phyloP scores from a whole-genome alignment of 1,140 invertebrate genomes.

The Philotrypesis tridentata region DNA sequence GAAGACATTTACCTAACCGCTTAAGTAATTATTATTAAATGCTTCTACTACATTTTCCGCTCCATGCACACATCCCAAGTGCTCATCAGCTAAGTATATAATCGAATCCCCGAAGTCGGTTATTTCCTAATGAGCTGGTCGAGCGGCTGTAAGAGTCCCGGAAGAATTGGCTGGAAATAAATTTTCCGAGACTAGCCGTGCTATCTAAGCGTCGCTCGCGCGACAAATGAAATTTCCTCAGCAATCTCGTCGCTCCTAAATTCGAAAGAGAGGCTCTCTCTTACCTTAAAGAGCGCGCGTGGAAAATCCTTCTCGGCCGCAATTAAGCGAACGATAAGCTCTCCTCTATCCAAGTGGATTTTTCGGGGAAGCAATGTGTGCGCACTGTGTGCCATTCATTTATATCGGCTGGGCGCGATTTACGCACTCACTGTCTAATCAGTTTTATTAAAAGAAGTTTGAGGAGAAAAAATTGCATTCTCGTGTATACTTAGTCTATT shows the following conservation, averaged over 20 bases:
- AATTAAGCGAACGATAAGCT: constrained; percentile 34
- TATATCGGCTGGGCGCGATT: constrained; percentile 2
- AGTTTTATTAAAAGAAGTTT: not conserved
- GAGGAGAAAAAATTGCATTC: not conserved
- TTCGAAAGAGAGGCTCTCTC: constrained; percentile 12
- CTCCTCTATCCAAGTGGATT: not conserved
- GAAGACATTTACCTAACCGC: too few relatives aligned
- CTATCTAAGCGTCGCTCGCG: constrained; percentile 32
- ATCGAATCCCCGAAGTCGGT: not conserved
- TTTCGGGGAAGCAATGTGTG: not conserved
- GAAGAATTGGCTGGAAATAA: constrained; percentile 29
- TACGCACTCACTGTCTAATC: not conserved
- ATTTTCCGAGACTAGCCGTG: constrained; percentile 10
- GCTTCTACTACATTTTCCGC: too few relatives aligned
- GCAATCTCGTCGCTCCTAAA: constrained; percentile 42
- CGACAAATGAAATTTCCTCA: constrained; percentile 44
- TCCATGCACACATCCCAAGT: too few relatives aligned
- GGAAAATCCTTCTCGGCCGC: constrained; percentile 11
- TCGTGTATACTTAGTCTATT: not conserved
- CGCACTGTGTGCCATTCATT: not conserved
- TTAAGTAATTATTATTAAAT: too few relatives aligned
- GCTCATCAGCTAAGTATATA: constrained; percentile 39
- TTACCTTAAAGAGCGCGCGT: constrained; percentile 8
- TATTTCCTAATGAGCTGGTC: not conserved
- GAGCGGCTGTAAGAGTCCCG: not conserved